Percentiles rank a stretch among this genome's conserved stretches.
phyloP scores from a whole-genome alignment of 2,888 invertebrate genomes.

The Lypha dubia region DNA sequence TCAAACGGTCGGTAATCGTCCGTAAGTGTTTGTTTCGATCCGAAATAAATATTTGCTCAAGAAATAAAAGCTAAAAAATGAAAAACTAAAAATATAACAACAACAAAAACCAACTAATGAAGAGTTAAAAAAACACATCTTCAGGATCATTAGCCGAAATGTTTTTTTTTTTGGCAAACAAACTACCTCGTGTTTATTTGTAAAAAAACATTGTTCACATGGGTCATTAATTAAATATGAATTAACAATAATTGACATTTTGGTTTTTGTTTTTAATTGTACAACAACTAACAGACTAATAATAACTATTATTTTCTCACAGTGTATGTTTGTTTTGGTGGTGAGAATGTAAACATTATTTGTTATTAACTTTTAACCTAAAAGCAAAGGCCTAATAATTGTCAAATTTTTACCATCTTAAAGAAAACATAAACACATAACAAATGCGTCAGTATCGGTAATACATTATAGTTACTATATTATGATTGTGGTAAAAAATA shows the following conservation, averaged over 20 bases:
- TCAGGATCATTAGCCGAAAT: conserved; percentile 25
- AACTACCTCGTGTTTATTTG: not conserved
- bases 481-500: not conserved
- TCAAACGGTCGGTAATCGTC: conserved; percentile 62
- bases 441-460: no score
- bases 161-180: conserved; percentile 30
- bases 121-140: conserved; percentile 14
- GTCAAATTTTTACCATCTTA: no score
- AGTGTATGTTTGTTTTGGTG: not conserved
- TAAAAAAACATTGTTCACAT: conserved; percentile 13
- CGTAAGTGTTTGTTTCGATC: conserved; percentile 13
- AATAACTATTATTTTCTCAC: conserved; percentile 30
- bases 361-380: no score
- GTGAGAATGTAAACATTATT: conserved; percentile 5
- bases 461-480: no score
- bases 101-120: not conserved
- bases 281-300: conserved; percentile 9
- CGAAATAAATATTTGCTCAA: conserved; percentile 26
- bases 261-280: not conserved
- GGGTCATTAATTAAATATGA: conserved; percentile 53
- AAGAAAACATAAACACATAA: no score
- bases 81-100: conserved; percentile 5
- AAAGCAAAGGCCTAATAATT: no score
- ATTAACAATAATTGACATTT: conserved; percentile 52
- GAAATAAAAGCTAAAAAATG: no score